These are phyloP conservation scores for Drosophila bifasciata DNA, from an alignment of 1,140 invertebrate species.

Conservation along the genomic window DNA sequence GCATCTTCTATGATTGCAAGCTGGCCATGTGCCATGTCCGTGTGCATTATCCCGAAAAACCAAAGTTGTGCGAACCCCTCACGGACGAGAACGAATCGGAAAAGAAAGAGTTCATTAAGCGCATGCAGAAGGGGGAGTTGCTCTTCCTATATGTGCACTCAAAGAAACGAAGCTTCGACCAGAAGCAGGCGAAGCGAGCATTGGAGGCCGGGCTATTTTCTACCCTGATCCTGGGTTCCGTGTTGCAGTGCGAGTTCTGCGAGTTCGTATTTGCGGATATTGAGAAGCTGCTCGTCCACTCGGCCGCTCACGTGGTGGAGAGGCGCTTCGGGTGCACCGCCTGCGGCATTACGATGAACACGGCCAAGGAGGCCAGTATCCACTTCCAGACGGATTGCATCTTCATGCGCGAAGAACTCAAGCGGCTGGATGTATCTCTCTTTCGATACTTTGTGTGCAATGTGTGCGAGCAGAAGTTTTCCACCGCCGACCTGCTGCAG, in stretches of 20 bases:
- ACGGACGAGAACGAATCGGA: neutral
- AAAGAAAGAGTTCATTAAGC: conserved; percentile 3
- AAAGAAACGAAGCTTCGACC: too few relatives aligned
- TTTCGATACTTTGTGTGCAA: conserved; percentile 84
- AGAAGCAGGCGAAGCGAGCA: neutral
- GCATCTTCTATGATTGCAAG: conserved; percentile 61
- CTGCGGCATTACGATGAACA: conserved; percentile 85
- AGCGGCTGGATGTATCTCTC: conserved; percentile 58
- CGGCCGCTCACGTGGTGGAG: conserved; percentile 84
- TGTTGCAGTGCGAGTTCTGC: conserved; percentile 87
- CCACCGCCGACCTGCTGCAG: conserved; percentile 73
- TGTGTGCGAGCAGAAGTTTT: conserved; percentile 84
- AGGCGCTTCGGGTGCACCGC: conserved; percentile 86
- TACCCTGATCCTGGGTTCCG: conserved; percentile 64
- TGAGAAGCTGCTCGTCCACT: conserved; percentile 84
- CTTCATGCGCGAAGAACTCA: conserved; percentile 77
- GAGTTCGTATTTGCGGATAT: conserved; percentile 85
- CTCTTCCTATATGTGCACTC: neutral
- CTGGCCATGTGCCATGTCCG: conserved; percentile 54
- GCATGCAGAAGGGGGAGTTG: conserved; percentile 18
- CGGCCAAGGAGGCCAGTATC: conserved; percentile 84
- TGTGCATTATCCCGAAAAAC: conserved; percentile 29
- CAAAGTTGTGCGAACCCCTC: neutral
- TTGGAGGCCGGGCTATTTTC: conserved; percentile 7
- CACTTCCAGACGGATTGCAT: conserved; percentile 86